Evolutionary conservation across 2,888 invertebrate species (phyloP).

Genomic region (Ptilodon capucinus): DNA sequence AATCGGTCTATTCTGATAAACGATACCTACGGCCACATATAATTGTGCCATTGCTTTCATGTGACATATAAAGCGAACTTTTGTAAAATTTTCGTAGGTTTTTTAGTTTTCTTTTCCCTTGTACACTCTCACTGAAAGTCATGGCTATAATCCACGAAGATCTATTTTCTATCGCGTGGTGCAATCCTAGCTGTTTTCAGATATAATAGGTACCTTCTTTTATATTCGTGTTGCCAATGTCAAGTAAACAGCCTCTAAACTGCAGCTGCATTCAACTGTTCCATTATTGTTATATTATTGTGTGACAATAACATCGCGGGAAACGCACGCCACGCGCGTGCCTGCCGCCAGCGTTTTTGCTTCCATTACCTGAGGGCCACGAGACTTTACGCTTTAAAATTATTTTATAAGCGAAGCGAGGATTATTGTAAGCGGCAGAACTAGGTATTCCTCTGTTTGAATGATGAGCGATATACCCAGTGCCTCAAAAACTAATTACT

Average conservation of each 20-base stretch:
- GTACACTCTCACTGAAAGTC: not conserved
- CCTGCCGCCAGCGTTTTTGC: slow-evolving; percentile 52
- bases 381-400: not conserved
- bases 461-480: too few relatives aligned
- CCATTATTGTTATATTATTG: slow-evolving; percentile 16
- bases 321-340: slow-evolving; percentile 50
- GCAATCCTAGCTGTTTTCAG: too few relatives aligned
- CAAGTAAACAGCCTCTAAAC: not conserved
- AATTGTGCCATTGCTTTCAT: not conserved
- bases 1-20: too few relatives aligned
- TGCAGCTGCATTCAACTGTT: slow-evolving; percentile 3
- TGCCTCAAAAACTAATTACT: too few relatives aligned
- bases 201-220: too few relatives aligned
- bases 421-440: too few relatives aligned
- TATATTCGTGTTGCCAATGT: too few relatives aligned
- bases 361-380: slow-evolving; percentile 46
- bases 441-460: too few relatives aligned
- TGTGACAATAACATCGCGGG: slow-evolving; percentile 24
- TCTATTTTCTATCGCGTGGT: too few relatives aligned
- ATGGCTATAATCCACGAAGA: too few relatives aligned
- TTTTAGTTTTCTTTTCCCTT: not conserved
- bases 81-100: not conserved
- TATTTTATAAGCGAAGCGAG: not conserved
- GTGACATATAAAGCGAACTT: not conserved
- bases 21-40: not conserved